Evolutionary conservation across 2,888 invertebrate genomes (phyloP), one percentile per base, ranked within the genome.

Genomic region (Habroteleia sp.): DNA sequence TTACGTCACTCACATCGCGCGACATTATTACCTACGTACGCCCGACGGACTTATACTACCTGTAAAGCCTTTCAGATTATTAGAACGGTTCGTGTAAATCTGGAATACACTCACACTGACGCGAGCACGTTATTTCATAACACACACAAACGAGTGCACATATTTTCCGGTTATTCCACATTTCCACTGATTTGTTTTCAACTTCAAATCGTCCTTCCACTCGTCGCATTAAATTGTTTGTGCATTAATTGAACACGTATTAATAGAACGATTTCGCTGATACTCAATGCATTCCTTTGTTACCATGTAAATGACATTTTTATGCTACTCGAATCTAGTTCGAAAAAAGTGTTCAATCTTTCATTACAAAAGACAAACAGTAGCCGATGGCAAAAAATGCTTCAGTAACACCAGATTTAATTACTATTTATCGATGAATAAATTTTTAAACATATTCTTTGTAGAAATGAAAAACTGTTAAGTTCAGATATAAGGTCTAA

Each of bases 21-120:
- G 79, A 81, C 82, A 73, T 80, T 82, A 82, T 81, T 82, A 80
- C 79, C 78, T 78, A 50, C 54, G 63, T 74, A 69, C 77, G 48
- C 33, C 16, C 41, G 66, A 41, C 25, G 11, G 33, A 52, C 42
- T 42, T 52, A 39, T 27, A 71, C 60, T 52, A 72, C 63, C 71
- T 72, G 63, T 31, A 75, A 77, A 66, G 75, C 65, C 74, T 75
- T 75, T 35, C 76, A 35, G 63, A 66, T 78, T 80, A 76, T 80
- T 75, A 75, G 79, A 77, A 73, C 76, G 74, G 42, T 58, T 39
- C 33, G 73, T 56, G 77, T 78, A 76, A 79, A 77, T 72, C 73
- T 77, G 76, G 71, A 77, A 78, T 54, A 66, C 68, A 46, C 68
- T 25, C 39, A 50, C 72, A 42, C 44, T 11, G 23, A 56, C 37